Evolutionary conservation across 2,888 invertebrate species (phyloP).

Genomic region (Sesamia inferens): DNA sequence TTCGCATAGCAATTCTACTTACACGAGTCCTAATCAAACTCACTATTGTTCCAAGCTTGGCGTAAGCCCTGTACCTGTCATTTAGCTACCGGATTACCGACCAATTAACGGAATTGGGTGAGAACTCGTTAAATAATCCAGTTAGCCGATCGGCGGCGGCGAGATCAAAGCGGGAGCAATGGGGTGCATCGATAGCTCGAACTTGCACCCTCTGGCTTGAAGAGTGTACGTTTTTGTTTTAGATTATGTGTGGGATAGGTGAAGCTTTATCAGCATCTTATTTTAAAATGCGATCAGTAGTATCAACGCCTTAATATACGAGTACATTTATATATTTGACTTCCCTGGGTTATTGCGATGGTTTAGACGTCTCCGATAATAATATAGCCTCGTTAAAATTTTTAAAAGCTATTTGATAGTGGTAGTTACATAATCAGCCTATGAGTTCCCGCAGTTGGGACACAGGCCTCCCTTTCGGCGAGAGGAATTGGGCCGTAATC

Average conservation of each 20-base stretch:
- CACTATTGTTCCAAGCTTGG: conserved; percentile 31
- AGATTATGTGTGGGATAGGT: conserved; percentile 17
- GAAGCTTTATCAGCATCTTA: not conserved
- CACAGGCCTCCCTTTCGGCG: too few species aligned
- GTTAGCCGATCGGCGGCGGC: conserved; percentile 65
- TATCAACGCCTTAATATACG: not conserved
- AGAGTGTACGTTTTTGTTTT: conserved; percentile 32
- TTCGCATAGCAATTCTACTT: conserved; percentile 22
- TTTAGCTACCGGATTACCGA: conserved; percentile 65
- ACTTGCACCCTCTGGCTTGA: conserved; percentile 46
- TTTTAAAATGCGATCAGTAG: not conserved
- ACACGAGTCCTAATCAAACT: conserved; percentile 52
- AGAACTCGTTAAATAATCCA: conserved; percentile 69
- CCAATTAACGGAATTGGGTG: conserved; percentile 69
- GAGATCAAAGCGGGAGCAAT: conserved; percentile 63
- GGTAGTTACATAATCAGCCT: too few species aligned
- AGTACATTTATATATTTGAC: too few species aligned
- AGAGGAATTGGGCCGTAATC: too few species aligned
- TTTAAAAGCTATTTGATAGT: not conserved
- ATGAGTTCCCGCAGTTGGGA: too few species aligned
- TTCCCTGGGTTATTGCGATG: too few species aligned
- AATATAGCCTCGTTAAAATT: not conserved
- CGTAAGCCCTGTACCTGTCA: conserved; percentile 61
- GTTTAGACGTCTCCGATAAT: too few species aligned
- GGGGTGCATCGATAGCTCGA: conserved; percentile 61